phyloP scores from a whole-genome alignment of 2,888 invertebrate genomes.

The Maniola hyperantus region DNA sequence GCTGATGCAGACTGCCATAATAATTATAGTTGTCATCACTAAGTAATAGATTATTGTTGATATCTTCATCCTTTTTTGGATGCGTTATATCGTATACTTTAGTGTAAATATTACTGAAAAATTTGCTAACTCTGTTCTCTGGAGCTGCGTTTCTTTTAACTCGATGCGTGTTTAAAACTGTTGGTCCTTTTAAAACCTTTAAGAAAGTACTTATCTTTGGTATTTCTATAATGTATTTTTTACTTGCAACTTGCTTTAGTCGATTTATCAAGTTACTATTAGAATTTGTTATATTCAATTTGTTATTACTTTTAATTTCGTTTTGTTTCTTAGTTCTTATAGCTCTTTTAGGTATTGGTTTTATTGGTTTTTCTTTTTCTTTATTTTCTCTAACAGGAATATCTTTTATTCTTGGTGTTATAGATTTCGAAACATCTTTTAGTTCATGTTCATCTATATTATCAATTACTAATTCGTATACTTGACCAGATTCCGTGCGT shows the following conservation, averaged over 20 bases:
- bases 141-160: neutral
- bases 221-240: neutral
- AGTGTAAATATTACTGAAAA: conserved; percentile 3
- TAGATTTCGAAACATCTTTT: neutral
- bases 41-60: neutral
- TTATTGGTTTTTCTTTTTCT: neutral
- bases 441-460: neutral
- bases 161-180: neutral
- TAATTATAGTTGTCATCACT: neutral
- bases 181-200: neutral
- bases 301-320: neutral
- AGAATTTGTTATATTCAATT: too few species aligned
- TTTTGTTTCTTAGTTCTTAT: too few species aligned
- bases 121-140: neutral
- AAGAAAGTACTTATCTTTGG: neutral
- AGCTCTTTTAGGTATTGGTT: too few species aligned
- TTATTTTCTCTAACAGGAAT: neutral
- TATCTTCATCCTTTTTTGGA: neutral
- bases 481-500: neutral
- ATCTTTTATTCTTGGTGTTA: neutral
- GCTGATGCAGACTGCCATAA: neutral
- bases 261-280: too few species aligned
- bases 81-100: conserved; percentile 7
- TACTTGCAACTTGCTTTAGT: neutral
- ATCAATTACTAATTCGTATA: neutral